Percentiles rank a stretch among this genome's conserved stretches.
phyloP scores from a whole-genome alignment of 2,113 vertebrate genomes.

The Carassius carassius region DNA sequence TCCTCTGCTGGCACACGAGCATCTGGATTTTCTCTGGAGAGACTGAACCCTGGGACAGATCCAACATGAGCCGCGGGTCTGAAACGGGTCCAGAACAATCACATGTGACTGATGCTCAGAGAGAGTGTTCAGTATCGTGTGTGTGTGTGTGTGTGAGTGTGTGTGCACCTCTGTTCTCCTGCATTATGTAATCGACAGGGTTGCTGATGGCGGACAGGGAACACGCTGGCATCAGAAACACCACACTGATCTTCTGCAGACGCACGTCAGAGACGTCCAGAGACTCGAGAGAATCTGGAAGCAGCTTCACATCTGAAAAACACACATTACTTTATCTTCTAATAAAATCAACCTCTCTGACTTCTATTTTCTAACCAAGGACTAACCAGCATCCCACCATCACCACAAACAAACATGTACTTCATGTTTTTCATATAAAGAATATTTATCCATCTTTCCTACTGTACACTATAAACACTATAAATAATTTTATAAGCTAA shows the following conservation, averaged over 20 bases:
- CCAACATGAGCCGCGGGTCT: slow-evolving; percentile 84
- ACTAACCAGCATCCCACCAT: not conserved
- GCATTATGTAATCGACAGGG: slow-evolving; percentile 86
- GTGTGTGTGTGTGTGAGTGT: not conserved
- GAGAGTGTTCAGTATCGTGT: not conserved
- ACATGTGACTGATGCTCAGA: not conserved
- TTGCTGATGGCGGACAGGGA: slow-evolving; percentile 85
- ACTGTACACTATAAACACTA: no score
- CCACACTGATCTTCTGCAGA: slow-evolving; percentile 78
- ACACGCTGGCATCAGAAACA: slow-evolving; percentile 84
- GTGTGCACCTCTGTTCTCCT: slow-evolving; percentile 82
- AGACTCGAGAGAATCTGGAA: slow-evolving; percentile 78
- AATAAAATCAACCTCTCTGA: not conserved
- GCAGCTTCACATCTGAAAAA: slow-evolving; percentile 81
- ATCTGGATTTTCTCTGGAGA: slow-evolving; percentile 78
- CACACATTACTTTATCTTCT: slow-evolving; percentile 13
- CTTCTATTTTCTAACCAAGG: not conserved
- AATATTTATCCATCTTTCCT: no score
- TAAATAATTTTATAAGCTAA: no score
- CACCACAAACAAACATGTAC: not conserved
- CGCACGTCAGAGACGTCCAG: slow-evolving; percentile 71
- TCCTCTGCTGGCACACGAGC: slow-evolving; percentile 79
- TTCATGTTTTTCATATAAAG: not conserved
- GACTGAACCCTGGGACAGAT: slow-evolving; percentile 80
- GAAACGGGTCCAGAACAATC: slow-evolving; percentile 49